A percentile compares a stretch with the other conserved stretches of the same genome.
Conservation (phyloP, 2,113 vertebrate species). For the Spilogale gracilis region DNA sequence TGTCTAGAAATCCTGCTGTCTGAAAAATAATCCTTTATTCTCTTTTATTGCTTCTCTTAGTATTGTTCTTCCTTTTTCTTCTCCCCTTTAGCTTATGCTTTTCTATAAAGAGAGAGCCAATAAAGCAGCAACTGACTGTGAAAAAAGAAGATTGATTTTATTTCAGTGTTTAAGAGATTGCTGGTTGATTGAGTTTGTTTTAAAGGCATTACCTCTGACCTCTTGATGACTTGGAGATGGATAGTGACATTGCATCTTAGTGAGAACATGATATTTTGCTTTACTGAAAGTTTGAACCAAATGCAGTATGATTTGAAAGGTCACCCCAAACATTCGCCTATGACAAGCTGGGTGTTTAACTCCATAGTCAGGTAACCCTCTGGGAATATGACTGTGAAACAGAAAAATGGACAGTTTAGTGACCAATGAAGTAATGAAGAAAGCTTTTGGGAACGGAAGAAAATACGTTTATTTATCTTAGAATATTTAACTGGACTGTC, state of each 20-base stretch:
- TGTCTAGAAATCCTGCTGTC: background rate
- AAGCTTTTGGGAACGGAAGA: background rate
- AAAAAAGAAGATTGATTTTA: background rate
- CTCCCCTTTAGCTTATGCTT: background rate
- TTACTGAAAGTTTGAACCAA: background rate
- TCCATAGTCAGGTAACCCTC: background rate
- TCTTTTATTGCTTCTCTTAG: background rate
- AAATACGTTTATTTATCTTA: background rate
- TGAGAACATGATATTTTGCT: conserved; percentile 29
- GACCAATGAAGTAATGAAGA: background rate
- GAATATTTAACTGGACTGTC: background rate
- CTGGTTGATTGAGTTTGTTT: conserved; percentile 18
- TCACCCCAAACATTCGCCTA: background rate
- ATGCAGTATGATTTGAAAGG: background rate
- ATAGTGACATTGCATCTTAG: conserved; percentile 30
- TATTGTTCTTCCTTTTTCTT: background rate
- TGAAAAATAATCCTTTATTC: conserved; percentile 12
- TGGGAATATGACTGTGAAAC: background rate
- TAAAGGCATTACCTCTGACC: background rate
- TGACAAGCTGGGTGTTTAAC: background rate
- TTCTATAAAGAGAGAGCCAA: background rate
- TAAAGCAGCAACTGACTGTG: background rate
- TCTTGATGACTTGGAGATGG: conserved; percentile 5
- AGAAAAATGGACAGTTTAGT: conserved; percentile 13
- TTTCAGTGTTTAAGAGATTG: background rate